Conservation (phyloP, 2,113 vertebrate species). For the Calonectris borealis region DNA sequence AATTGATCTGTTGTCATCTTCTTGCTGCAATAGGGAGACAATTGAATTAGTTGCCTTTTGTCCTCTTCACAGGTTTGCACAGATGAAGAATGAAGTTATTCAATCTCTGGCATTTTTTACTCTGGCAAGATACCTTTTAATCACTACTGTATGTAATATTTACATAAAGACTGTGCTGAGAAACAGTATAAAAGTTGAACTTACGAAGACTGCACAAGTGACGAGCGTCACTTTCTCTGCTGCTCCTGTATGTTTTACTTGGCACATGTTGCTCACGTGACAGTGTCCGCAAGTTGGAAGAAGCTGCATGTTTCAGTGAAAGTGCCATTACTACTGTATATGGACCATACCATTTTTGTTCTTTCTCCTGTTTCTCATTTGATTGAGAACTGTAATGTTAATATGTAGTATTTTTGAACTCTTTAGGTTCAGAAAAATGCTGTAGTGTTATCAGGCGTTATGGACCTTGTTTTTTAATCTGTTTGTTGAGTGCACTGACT, state of each 20-base stretch:
- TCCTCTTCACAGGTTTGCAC: slow-evolving; percentile 88
- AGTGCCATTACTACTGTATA: slow-evolving; percentile 88
- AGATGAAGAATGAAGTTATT: slow-evolving; percentile 89
- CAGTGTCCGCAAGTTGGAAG: slow-evolving; percentile 81
- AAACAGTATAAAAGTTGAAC: slow-evolving; percentile 39
- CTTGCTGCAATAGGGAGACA: not conserved
- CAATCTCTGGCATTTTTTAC: slow-evolving; percentile 46
- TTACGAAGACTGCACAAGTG: slow-evolving; percentile 75
- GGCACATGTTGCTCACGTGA: slow-evolving; percentile 82
- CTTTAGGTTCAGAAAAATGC: slow-evolving; percentile 68
- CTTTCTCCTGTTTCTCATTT: slow-evolving; percentile 53
- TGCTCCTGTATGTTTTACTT: slow-evolving; percentile 79
- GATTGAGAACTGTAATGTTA: slow-evolving; percentile 69
- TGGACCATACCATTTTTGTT: slow-evolving; percentile 71
- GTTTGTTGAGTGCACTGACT: slow-evolving; percentile 81
- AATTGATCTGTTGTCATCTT: not conserved
- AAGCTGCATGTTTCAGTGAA: slow-evolving; percentile 83
- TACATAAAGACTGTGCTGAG: slow-evolving; percentile 75
- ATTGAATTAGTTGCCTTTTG: not conserved
- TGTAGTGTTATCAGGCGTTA: slow-evolving; percentile 72
- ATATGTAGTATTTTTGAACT: slow-evolving; percentile 71
- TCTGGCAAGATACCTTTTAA: slow-evolving; percentile 54
- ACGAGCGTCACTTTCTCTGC: slow-evolving; percentile 78
- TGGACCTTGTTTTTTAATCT: slow-evolving; percentile 71
- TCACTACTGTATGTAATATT: slow-evolving; percentile 93